Conservation (phyloP, 1,140 invertebrate species). For the Antheraea pernyi region DNA sequence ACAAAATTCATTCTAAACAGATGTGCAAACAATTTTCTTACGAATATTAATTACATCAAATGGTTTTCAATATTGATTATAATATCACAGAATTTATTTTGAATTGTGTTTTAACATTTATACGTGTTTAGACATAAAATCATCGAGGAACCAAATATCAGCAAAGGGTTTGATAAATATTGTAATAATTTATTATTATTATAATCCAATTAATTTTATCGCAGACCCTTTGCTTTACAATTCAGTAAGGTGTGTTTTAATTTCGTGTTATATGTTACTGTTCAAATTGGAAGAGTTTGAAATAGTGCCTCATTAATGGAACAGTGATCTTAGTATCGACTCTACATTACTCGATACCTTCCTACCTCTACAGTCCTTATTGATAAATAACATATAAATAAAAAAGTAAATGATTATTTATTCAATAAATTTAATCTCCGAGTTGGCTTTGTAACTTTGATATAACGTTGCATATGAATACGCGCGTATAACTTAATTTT, state of each 20-base stretch:
- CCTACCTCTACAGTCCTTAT: no score
- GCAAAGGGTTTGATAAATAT: conserved; percentile 50
- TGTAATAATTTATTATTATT: not conserved
- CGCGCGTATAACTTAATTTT: no score
- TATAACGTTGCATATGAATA: no score
- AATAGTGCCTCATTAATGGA: no score
- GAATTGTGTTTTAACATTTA: conserved; percentile 4
- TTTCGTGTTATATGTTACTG: no score
- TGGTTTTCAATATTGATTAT: not conserved
- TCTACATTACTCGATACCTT: no score
- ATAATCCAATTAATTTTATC: conserved; percentile 22
- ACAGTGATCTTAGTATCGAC: no score
- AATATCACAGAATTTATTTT: conserved; percentile 20
- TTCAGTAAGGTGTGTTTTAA: conserved; percentile 6
- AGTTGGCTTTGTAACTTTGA: no score
- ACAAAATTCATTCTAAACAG: conserved; percentile 50
- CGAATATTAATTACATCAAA: conserved; percentile 13
- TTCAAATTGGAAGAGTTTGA: no score
- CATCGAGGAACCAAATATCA: conserved; percentile 41
- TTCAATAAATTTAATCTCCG: no score
- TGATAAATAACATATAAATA: no score
- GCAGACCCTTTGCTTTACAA: conserved; percentile 76
- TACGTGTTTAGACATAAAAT: not conserved
- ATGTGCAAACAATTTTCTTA: conserved; percentile 79
- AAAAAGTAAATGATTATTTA: no score